These are phyloP conservation scores for Lasius platythorax DNA, from an alignment of 2,888 invertebrate genomes.

Conservation along the genomic window DNA sequence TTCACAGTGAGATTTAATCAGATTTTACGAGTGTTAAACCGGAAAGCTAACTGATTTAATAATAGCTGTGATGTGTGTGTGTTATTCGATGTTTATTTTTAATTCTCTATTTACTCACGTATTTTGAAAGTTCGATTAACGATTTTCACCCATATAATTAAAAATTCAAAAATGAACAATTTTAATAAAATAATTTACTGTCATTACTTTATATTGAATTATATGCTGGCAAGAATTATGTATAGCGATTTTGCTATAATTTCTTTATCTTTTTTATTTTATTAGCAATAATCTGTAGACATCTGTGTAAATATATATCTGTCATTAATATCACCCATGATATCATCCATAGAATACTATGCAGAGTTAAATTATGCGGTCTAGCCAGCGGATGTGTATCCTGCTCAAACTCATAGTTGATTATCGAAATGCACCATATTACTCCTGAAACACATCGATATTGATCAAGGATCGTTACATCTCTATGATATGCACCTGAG, in stretches of 20 bases:
- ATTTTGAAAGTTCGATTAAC: neutral
- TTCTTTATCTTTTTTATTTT: neutral
- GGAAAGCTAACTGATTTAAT: neutral
- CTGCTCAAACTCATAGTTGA: slow-evolving; percentile 27
- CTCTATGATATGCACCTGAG: slow-evolving; percentile 9
- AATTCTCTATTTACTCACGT: neutral
- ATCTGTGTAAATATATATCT: neutral
- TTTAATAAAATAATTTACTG: neutral
- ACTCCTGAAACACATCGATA: slow-evolving; percentile 15
- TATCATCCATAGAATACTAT: neutral
- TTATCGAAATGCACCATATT: slow-evolving; percentile 33
- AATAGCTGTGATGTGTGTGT: neutral
- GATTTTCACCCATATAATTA: neutral
- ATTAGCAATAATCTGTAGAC: neutral
- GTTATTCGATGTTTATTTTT: neutral
- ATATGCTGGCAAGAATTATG: neutral
- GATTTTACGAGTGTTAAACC: neutral
- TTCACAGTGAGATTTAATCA: neutral
- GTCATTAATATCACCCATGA: neutral
- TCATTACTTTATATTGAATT: neutral
- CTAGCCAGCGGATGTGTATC: neutral
- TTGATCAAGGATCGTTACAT: slow-evolving; percentile 29
- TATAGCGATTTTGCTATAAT: neutral
- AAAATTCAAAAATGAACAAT: neutral
- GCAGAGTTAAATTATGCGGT: slow-evolving; percentile 28